Evolutionary conservation across 2,113 vertebrate species (phyloP).

Genomic region (Rhinoptilus africanus): DNA sequence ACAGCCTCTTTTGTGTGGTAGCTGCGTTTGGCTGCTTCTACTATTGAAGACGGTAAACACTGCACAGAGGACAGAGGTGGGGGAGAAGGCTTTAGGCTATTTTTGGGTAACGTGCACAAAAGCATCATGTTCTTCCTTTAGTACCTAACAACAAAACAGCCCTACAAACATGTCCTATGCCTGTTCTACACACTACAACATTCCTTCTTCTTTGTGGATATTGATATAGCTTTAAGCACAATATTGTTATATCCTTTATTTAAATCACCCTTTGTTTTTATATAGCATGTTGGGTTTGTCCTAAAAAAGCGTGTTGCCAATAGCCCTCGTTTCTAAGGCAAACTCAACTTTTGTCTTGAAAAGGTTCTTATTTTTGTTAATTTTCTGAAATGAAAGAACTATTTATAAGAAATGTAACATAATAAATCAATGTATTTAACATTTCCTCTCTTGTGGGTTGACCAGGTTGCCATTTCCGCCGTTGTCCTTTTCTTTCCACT

Average conservation of each 20-base stretch:
- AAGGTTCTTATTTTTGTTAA: neutral
- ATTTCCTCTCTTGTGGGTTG: neutral
- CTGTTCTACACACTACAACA: neutral
- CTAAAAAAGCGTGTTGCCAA: neutral
- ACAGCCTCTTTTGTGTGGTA: conserved; percentile 91
- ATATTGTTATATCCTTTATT: neutral
- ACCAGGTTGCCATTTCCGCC: neutral
- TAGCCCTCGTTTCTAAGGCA: neutral
- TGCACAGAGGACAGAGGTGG: neutral
- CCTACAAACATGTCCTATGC: neutral
- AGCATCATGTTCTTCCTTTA: neutral
- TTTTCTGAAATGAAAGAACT: neutral
- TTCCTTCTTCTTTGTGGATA: neutral
- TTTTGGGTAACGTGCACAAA: neutral
- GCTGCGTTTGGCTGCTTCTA: conserved; percentile 92
- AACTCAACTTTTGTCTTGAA: neutral
- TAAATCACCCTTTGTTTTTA: neutral
- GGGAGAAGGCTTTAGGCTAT: neutral
- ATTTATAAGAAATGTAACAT: neutral
- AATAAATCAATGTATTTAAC: conserved; percentile 35
- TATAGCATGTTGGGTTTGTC: neutral
- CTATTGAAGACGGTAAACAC: conserved; percentile 74
- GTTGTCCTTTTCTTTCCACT: neutral
- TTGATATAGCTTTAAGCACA: neutral
- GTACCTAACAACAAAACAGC: neutral